These are phyloP conservation scores for Dallia pectoralis DNA, from an alignment of 2,797 vertebrate genomes.

Conservation along the genomic window DNA sequence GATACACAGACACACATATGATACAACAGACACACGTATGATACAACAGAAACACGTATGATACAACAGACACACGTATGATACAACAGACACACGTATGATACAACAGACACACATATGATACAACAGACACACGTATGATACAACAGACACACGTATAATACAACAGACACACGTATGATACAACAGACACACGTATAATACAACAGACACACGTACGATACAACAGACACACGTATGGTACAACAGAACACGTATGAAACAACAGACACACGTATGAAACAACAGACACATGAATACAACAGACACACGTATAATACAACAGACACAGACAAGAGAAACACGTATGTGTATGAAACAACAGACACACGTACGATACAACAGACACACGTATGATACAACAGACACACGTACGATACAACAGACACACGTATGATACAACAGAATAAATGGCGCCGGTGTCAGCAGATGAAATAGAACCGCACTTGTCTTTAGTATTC, in stretches of 20 bases:
- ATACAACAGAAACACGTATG: neutral
- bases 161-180: neutral
- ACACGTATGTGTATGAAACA: too few species aligned
- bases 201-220: neutral
- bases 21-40: neutral
- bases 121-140: neutral
- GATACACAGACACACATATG: too few species aligned
- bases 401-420: neutral
- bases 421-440: neutral
- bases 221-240: neutral
- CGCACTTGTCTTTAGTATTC: slow-evolving; percentile 34
- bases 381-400: slow-evolving; percentile 31
- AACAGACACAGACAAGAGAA: too few species aligned
- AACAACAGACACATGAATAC: neutral
- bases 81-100: neutral
- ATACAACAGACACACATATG: neutral
- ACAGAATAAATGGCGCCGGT: neutral
- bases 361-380: neutral
- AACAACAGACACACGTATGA: neutral
- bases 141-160: neutral
- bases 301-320: neutral
- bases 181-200: neutral
- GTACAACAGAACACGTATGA: neutral
- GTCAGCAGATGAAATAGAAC: neutral
- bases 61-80: neutral